Evolutionary conservation across 2,888 invertebrate species (phyloP), one percentile per base, ranked within the genome.

Genomic region (Hyles lineata): DNA sequence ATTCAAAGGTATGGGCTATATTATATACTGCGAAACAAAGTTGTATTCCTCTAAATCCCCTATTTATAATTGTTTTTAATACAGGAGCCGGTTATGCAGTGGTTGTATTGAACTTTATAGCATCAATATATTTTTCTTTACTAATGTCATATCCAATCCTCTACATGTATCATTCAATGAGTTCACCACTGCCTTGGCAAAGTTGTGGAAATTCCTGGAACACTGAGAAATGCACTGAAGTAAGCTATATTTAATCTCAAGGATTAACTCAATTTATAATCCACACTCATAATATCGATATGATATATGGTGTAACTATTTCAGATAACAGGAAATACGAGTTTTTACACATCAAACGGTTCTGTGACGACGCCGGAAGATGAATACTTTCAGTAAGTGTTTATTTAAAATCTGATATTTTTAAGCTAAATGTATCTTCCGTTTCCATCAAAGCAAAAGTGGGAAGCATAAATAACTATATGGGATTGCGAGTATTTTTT

Each of bases 11-110:
- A 92, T 78, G 78, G 2, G 11, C 15, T 43, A 43, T 7, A 43
- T 55, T 15, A 11, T 61, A 63, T 63, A 67, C 74, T 72, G 74
- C 76, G 11, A 50, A 50, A 25, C 76, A 74, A 73, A 73, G 29
- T 73, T 74, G 52, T 70, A 75, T 73, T 72, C 74, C 58, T 17
- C 21, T 29, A 43, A 2, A 43, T 43, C 11, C 9, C 35, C 43
- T 43, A 29, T 15, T 43, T 43, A 35, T 43, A 43, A 11, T 43
- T 43, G 43, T 43, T 43, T 43, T 43, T 15, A 43, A 43, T 43
- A 73, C 87, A 98, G 98, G 98, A 70, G 97, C 98, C 19, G 98
- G 98, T 2, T 97, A 97, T 83, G 97, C 98, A 0, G 97, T 97
- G 50, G 95, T 98, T 4, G 90, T 98, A 72, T 96, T 98, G 78